phyloP scores from a whole-genome alignment of 1,140 invertebrate species.

The Brachystomella parvula region DNA sequence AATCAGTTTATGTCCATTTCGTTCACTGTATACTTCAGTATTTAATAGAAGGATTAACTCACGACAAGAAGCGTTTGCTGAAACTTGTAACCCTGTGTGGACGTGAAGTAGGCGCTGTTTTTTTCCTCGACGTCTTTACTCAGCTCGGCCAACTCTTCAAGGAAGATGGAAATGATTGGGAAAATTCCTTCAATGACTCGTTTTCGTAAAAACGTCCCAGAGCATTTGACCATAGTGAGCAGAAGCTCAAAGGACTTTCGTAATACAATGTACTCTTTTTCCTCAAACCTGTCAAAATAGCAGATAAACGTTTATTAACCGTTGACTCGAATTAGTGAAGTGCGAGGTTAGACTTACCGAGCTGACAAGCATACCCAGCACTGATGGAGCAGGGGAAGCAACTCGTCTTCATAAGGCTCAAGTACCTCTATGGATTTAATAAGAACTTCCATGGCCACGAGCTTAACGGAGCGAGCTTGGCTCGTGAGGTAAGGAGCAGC shows the following conservation, averaged over 20 bases:
- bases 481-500: conserved; percentile 29
- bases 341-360: conserved; percentile 17
- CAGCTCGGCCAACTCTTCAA: conserved; percentile 19
- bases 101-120: conserved; percentile 27
- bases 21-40: too few species aligned
- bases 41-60: too few species aligned
- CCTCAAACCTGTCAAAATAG: conserved; percentile 23
- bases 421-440: conserved; percentile 32
- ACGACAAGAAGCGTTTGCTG: conserved; percentile 32
- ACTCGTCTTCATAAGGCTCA: conserved; percentile 19
- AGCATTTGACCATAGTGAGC: conserved; percentile 10
- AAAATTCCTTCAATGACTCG: conserved; percentile 30
- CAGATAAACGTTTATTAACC: background rate
- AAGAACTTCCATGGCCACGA: conserved; percentile 31
- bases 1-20: background rate
- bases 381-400: conserved; percentile 29
- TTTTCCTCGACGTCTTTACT: conserved; percentile 21
- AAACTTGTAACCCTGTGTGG: conserved; percentile 33
- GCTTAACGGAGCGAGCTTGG: conserved; percentile 16
- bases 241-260: conserved; percentile 35
- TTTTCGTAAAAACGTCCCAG: conserved; percentile 27
- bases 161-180: conserved; percentile 23
- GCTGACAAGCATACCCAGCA: conserved; percentile 32
- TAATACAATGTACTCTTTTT: conserved; percentile 29
- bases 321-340: background rate